phyloP scores from a whole-genome alignment of 2,888 invertebrate species.

The Temnothorax unifasciatus region DNA sequence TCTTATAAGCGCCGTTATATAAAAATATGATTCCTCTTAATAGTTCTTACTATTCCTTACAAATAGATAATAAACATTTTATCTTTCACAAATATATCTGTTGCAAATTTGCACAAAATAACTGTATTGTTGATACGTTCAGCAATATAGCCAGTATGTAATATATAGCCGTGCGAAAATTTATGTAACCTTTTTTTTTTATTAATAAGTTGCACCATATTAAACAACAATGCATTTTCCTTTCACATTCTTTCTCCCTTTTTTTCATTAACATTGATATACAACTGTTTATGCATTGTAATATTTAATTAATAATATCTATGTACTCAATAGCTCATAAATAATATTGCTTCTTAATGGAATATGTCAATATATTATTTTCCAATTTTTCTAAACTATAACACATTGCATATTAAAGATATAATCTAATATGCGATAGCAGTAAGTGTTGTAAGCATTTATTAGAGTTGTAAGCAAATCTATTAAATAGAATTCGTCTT shows the following conservation, averaged over 20 bases:
- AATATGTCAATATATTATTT: not conserved
- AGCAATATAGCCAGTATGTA: slow-evolving; percentile 7
- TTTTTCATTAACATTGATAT: slow-evolving; percentile 38
- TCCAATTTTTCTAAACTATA: slow-evolving; percentile 19
- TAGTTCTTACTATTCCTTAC: not conserved
- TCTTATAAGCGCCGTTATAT: slow-evolving; percentile 48
- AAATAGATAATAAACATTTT: slow-evolving; percentile 20
- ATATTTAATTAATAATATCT: slow-evolving; percentile 41
- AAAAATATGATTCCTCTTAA: slow-evolving; percentile 41
- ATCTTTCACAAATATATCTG: not conserved
- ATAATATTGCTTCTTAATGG: slow-evolving; percentile 26
- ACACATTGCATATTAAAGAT: slow-evolving; percentile 8
- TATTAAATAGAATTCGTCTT: slow-evolving; percentile 12
- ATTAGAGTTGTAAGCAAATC: slow-evolving; percentile 11
- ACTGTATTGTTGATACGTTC: slow-evolving; percentile 3
- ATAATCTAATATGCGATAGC: slow-evolving; percentile 15
- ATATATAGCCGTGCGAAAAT: not conserved
- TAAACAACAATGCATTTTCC: slow-evolving; percentile 32
- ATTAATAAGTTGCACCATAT: slow-evolving; percentile 24
- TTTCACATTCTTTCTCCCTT: slow-evolving; percentile 6
- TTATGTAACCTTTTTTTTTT: slow-evolving; percentile 6
- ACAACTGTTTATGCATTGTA: slow-evolving; percentile 49
- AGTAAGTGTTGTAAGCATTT: slow-evolving; percentile 25
- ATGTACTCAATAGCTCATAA: slow-evolving; percentile 22
- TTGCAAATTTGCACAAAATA: slow-evolving; percentile 32